These are phyloP conservation scores for Ammospiza nelsoni DNA, from an alignment of 2,113 vertebrate genomes.

Conservation along the genomic window DNA sequence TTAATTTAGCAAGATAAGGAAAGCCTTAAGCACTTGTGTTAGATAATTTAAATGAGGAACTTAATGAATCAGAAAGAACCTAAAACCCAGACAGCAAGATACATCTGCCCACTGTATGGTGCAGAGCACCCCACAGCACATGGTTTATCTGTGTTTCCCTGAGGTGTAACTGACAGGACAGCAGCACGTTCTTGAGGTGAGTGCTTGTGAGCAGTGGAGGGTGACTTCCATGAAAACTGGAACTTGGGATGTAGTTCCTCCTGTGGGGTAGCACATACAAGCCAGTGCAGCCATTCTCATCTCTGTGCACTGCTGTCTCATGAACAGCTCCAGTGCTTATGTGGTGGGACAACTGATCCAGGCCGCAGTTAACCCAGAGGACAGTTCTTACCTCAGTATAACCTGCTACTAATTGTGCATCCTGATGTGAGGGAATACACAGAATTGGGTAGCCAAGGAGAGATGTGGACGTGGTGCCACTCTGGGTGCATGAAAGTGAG, in stretches of 20 bases:
- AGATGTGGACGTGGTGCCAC: background rate
- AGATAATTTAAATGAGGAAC: background rate
- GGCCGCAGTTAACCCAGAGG: background rate
- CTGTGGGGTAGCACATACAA: background rate
- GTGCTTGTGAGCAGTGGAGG: background rate
- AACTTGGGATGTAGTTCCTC: background rate
- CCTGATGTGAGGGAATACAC: background rate
- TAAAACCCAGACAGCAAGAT: background rate
- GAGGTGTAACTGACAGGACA: background rate
- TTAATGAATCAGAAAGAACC: background rate
- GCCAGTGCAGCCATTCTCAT: background rate
- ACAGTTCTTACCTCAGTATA: background rate
- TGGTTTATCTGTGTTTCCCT: background rate
- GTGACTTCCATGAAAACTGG: background rate
- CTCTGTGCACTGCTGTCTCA: background rate
- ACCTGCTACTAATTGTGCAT: background rate
- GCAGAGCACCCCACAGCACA: background rate
- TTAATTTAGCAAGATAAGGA: constrained; percentile 44
- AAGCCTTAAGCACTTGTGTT: constrained; percentile 13
- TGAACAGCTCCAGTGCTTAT: accelerated
- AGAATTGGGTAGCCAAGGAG: background rate
- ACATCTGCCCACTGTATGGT: accelerated
- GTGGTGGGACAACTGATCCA: background rate
- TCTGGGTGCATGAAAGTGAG: background rate
- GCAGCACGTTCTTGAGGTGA: background rate